Evolutionary conservation across 2,797 vertebrate species (phyloP).

Genomic region (Poeciliopsis presidionis): DNA sequence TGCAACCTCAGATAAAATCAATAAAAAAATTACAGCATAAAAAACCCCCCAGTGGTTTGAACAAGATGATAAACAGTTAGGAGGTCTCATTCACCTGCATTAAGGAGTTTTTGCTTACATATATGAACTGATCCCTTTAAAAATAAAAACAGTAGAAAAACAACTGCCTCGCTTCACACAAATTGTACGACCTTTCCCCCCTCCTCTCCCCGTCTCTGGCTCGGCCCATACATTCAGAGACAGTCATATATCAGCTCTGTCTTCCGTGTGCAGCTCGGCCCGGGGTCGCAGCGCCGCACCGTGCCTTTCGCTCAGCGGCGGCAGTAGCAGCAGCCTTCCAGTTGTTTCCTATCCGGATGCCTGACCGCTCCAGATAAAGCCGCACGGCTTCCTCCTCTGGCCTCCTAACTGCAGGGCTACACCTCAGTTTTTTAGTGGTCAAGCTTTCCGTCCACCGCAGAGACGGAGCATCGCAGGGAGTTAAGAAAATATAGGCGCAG

Average conservation of each 20-base stretch:
- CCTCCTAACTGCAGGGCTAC: slow-evolving; percentile 44
- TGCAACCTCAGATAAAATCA: not conserved
- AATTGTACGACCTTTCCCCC: slow-evolving; percentile 14
- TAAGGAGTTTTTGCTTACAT: not conserved
- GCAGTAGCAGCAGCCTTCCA: slow-evolving; percentile 74
- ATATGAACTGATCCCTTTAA: slow-evolving; percentile 2
- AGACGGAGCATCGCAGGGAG: slow-evolving; percentile 12
- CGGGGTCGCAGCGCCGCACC: slow-evolving; percentile 33
- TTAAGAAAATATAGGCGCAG: not conserved
- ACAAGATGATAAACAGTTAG: not conserved
- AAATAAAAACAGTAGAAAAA: slow-evolving; percentile 5
- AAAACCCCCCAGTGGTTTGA: not conserved
- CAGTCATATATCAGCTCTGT: slow-evolving; percentile 53
- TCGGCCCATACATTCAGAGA: slow-evolving; percentile 11
- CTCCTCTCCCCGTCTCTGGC: not conserved
- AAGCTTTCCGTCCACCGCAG: slow-evolving; percentile 38
- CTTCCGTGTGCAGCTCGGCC: slow-evolving; percentile 48
- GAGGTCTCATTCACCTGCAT: not conserved
- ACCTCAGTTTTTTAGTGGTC: slow-evolving; percentile 53
- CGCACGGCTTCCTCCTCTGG: slow-evolving; percentile 87
- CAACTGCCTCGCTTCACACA: slow-evolving; percentile 20
- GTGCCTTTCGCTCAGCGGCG: slow-evolving; percentile 65
- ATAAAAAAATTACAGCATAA: not conserved
- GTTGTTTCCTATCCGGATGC: slow-evolving; percentile 97
- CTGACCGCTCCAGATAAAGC: slow-evolving; percentile 95